Conservation (phyloP, 2,888 invertebrate genomes). For the Mythimna albipuncta region DNA sequence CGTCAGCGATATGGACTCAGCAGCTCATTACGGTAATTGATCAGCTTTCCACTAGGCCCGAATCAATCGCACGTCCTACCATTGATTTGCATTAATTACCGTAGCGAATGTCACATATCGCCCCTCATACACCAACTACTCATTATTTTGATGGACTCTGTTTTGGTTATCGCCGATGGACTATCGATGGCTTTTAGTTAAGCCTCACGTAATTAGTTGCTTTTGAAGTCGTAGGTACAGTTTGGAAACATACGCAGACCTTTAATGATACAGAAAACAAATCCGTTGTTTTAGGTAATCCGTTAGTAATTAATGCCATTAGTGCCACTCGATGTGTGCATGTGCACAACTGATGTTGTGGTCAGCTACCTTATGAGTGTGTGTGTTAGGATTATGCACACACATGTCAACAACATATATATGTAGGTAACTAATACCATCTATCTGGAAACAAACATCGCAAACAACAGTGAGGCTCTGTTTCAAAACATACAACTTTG, state of each 20-base stretch:
- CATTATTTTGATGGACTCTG: slow-evolving; percentile 84
- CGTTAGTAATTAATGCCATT: slow-evolving; percentile 61
- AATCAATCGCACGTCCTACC: slow-evolving; percentile 86
- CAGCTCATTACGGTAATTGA: slow-evolving; percentile 90
- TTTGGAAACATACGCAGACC: slow-evolving; percentile 30
- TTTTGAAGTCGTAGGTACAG: slow-evolving; percentile 33
- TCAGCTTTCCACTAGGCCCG: slow-evolving; percentile 87
- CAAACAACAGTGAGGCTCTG: slow-evolving; percentile 84
- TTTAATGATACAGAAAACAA: slow-evolving; percentile 49
- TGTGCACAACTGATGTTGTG: slow-evolving; percentile 43
- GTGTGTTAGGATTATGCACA: slow-evolving; percentile 30
- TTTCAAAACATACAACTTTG: slow-evolving; percentile 90
- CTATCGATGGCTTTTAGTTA: slow-evolving; percentile 56
- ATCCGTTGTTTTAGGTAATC: slow-evolving; percentile 53
- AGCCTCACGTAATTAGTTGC: slow-evolving; percentile 46
- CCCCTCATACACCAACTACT: slow-evolving; percentile 80
- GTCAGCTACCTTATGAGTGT: slow-evolving; percentile 16
- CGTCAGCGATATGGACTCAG: slow-evolving; percentile 86
- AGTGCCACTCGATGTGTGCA: slow-evolving; percentile 44
- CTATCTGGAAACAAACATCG: slow-evolving; percentile 83
- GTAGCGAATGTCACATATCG: slow-evolving; percentile 85
- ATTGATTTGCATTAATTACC: slow-evolving; percentile 90
- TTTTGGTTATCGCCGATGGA: slow-evolving; percentile 61
- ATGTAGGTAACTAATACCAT: slow-evolving; percentile 78
- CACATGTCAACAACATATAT: slow-evolving; percentile 50